Base-by-base conservation (phyloP, 2,113 vertebrate species). In the Syngnathus typhle region DNA sequence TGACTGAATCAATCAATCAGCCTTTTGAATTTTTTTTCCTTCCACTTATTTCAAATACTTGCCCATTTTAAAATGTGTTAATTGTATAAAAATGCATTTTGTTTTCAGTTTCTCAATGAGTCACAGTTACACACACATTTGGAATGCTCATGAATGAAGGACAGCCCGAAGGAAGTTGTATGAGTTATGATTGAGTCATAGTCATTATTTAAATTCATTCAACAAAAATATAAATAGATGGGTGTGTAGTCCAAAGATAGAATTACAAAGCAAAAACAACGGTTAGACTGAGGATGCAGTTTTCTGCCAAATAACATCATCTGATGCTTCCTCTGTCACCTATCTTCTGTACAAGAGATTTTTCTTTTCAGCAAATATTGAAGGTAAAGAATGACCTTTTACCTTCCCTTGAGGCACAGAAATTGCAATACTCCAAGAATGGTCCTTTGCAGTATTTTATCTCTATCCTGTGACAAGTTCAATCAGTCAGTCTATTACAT, bases 401-500 rank as follows among this genome's bases (percentile, higher is more conserved):
- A 60, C 67, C 69, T 79, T 77, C 75, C 80, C 75, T 52, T 41
- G 1, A 68, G 72, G 81, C 75, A 71, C 49, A 70, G 68, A 73
- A 79, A 88, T 71, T 77, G 21, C 79, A 83, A 85, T 82, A 71
- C 85, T 67, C 76, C 60, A 75, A 82, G 79, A 88, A 87, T 85
- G 85, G 76, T 84, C 70, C 76, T 61, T 65, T 66, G 81, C 79
- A 85, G 86, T 84, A 82, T 83, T 88, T 91, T 86, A 90, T 76
- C 59, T 87, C 78, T 63, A 75, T 64, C 78, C 80, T 60, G 72
- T 89, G 87, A 90, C 86, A 82, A 74, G 81, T 88, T 92, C 86
- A 88, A 87, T 91, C 88, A 90, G 70, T 60, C 82, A 89, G 85
- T 91, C 77, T 88, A 80, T 89, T 92, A 89, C 87, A 83, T 58